Base-by-base conservation (phyloP, 2,797 vertebrate genomes). In the Mus minutoides region DNA sequence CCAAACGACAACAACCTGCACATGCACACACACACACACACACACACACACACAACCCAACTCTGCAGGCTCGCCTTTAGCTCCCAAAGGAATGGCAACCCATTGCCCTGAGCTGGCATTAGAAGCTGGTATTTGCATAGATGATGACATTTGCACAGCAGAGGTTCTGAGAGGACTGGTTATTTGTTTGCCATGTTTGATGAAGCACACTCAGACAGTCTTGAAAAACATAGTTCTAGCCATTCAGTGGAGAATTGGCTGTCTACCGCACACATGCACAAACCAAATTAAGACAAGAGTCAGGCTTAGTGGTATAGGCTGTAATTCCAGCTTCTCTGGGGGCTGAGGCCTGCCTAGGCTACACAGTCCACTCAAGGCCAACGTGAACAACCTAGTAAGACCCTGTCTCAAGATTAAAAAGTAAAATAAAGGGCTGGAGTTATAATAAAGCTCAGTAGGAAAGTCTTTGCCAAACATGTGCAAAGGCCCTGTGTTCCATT, bases 71-170 rank as follows among this genome's bases (percentile, higher is more conserved):
- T 86, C 88, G 49, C 49, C 78, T 91, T 62, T 29, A 17, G 17
- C 54, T 96, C 37, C 67, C 77, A 80, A 79, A 83, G 58, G 69
- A 89, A 67, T 46, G 29, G 43, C 9, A 22, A 22, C 21, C 31
- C 69, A 64, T 75, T 52, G 89, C 37, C 82, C 95, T 93, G 84
- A 82, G 54, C 56, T 94, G 64, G 83, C 37, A 58, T 84, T 82
- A 67, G 54, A 83, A 76, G 58, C 78, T 64, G 90, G 67, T 91
- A 56, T 96, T 94, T 96, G 76, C 82, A 29, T 37, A 62, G 85
- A 94, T 56, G 83, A 71, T 83, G 54, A 78, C 86, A 95, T 90
- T 94, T 94, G 93, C 62, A 73, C n/a, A 91, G 84, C 22, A 88
- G 54, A 93, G 29, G 40, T 86, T 92, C 4, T 89, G 64, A 75